Evolutionary conservation across 2,797 vertebrate genomes (phyloP).

Genomic region (Eptatretus atami): DNA sequence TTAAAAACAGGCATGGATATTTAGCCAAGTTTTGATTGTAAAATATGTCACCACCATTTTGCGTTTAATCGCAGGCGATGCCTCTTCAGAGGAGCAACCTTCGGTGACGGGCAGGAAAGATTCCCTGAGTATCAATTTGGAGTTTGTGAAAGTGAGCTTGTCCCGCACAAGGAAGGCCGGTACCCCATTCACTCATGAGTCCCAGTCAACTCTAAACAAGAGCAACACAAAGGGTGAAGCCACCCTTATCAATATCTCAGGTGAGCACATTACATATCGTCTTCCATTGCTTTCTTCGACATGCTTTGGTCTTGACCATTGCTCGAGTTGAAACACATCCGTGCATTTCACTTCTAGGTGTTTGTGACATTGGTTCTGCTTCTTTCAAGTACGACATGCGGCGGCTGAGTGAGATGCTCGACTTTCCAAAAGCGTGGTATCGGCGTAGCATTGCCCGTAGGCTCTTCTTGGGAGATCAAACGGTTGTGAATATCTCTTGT

Average conservation of each 20-base stretch:
- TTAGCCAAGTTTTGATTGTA: no score
- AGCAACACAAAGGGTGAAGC: conserved; percentile 60
- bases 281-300: no score
- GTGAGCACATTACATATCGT: conserved; percentile 15
- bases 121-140: conserved; percentile 82
- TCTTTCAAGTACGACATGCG: conserved; percentile 98
- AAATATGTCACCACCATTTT: background rate
- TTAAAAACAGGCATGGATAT: no score
- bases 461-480: conserved; percentile 84
- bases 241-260: conserved; percentile 92
- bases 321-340: background rate
- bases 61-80: background rate
- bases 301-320: background rate
- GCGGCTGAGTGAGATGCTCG: conserved; percentile 77
- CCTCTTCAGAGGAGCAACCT: conserved; percentile 41
- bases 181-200: conserved; percentile 57
- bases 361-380: conserved; percentile 90
- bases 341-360: conserved; percentile 20
- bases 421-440: conserved; percentile 90
- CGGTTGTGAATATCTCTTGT: conserved; percentile 61
- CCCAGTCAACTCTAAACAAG: conserved; percentile 31
- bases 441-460: conserved; percentile 75
- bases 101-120: conserved; percentile 88
- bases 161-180: conserved; percentile 68
- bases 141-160: conserved; percentile 92